Percentiles rank a stretch among this genome's conserved stretches.
phyloP scores from a whole-genome alignment of 2,797 vertebrate genomes.

The Caiman crocodilus region DNA sequence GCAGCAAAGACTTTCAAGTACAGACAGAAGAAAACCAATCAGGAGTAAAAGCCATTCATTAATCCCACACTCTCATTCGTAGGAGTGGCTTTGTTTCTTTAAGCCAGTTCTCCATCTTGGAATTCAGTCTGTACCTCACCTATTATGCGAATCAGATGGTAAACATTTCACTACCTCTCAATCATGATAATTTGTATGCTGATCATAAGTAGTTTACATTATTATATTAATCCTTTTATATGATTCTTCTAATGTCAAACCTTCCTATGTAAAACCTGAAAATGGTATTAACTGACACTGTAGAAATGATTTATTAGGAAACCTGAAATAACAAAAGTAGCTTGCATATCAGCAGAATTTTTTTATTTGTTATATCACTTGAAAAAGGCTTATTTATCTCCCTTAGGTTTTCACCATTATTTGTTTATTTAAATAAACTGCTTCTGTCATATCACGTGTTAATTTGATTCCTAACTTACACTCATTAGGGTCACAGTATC shows the following conservation, averaged over 20 bases:
- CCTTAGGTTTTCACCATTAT: conserved; percentile 60
- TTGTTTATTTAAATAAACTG: conserved; percentile 36
- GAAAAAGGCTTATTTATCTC: conserved; percentile 57
- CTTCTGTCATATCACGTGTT: conserved; percentile 55
- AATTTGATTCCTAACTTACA: conserved; percentile 43
- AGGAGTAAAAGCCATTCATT: conserved; percentile 4
- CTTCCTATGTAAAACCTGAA: conserved; percentile 38
- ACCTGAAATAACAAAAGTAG: conserved; percentile 45
- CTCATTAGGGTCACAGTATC: conserved; percentile 42
- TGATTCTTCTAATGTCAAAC: conserved; percentile 6
- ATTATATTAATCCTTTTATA: background rate
- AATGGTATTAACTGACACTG: background rate
- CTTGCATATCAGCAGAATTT: conserved; percentile 40
- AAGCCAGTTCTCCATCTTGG: conserved; percentile 11
- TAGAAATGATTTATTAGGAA: conserved; percentile 39
- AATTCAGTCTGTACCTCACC: conserved; percentile 41
- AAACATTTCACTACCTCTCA: conserved; percentile 68
- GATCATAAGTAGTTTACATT: conserved; percentile 10
- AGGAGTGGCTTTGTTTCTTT: conserved; percentile 41
- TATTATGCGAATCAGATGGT: conserved; percentile 51
- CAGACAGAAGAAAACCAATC: conserved; percentile 47
- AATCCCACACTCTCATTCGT: conserved; percentile 4
- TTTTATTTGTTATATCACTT: conserved; percentile 14
- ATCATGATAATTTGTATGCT: background rate
- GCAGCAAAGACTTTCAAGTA: conserved; percentile 68